Conservation (phyloP, 2,888 invertebrate species). For the Volucella inanis region DNA sequence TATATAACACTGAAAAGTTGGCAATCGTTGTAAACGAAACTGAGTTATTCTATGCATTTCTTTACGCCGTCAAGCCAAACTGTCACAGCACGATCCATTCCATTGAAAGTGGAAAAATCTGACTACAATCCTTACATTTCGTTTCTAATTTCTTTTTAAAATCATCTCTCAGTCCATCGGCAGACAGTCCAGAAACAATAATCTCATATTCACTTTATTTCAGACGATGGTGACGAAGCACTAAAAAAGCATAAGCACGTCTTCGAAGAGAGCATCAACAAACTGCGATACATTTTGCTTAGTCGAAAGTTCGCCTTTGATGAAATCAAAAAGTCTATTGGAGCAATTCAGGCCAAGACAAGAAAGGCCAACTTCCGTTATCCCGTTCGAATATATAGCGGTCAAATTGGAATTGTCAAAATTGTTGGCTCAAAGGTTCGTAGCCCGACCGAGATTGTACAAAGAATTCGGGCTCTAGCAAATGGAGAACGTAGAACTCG, state of each 20-base stretch:
- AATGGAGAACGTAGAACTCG: conserved; percentile 65
- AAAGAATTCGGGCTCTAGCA: conserved; percentile 75
- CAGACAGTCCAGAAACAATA: no score
- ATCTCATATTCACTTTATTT: neutral
- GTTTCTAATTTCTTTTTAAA: no score
- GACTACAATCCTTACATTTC: no score
- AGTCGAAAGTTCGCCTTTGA: conserved; percentile 77
- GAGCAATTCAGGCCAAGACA: conserved; percentile 39
- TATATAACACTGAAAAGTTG: no score
- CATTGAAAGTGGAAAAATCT: no score
- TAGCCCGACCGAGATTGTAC: conserved; percentile 78
- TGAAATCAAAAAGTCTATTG: conserved; percentile 75
- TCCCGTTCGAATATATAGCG: conserved; percentile 68
- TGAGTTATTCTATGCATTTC: no score
- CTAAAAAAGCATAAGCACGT: conserved; percentile 78
- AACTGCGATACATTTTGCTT: conserved; percentile 77
- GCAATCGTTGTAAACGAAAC: no score
- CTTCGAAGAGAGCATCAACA: conserved; percentile 78
- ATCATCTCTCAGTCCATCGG: no score
- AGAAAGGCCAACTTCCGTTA: conserved; percentile 54
- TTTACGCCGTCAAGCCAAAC: no score
- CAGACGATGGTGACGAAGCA: conserved; percentile 45
- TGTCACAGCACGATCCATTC: no score
- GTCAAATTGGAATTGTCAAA: conserved; percentile 76
- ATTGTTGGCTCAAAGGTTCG: conserved; percentile 75